Percentiles rank a stretch among this genome's conserved stretches.
Conservation (phyloP, 2,797 vertebrate genomes). For the Oreochromis grahami region DNA sequence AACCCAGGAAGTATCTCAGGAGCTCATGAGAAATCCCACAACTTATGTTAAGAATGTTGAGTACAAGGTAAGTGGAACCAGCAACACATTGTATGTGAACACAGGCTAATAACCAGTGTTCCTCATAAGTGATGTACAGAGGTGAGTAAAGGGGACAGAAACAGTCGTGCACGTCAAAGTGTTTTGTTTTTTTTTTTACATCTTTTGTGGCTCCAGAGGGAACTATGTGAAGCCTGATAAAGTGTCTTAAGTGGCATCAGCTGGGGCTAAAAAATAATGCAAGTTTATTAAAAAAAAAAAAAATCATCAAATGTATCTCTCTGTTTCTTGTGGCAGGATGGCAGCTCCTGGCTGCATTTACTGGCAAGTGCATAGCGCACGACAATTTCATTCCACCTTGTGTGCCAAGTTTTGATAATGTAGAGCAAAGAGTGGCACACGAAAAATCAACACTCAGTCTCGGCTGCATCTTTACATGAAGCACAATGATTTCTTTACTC, state of each 20-base stretch:
- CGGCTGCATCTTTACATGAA: not conserved
- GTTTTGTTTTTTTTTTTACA: not conserved
- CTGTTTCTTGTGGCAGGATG: not conserved
- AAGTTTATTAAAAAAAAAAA: not conserved
- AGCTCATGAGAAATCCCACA: not conserved
- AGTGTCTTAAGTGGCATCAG: not conserved
- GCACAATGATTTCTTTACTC: not conserved
- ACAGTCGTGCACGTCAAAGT: not conserved
- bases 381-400: not conserved
- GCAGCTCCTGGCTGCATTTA: not conserved
- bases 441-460: not conserved
- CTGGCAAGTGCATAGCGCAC: accelerated
- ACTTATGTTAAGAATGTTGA: not conserved
- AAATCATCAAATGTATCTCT: not conserved
- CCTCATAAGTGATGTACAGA: not conserved
- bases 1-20: not conserved
- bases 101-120: not conserved
- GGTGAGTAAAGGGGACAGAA: not conserved
- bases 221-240: not conserved
- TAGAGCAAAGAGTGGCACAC: accelerated
- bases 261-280: not conserved
- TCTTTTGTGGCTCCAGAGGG: not conserved
- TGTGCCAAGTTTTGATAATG: not conserved
- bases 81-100: not conserved
- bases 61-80: not conserved